Evolutionary conservation across 2,888 invertebrate species (phyloP), one percentile per base, ranked within the genome.

Genomic region (Dascillus cervinus): DNA sequence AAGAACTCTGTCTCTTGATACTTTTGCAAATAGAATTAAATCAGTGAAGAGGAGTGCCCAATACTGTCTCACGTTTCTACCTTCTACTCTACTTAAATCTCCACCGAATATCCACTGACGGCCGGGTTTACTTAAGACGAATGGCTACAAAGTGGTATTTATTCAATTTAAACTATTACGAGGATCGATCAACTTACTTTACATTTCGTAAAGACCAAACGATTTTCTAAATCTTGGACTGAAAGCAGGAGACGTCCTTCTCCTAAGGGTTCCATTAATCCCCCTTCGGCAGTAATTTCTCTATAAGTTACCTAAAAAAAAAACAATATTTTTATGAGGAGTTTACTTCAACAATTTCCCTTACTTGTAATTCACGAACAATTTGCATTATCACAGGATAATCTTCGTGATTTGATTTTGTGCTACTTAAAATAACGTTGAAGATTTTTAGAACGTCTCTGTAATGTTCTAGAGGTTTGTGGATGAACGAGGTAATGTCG

Each of bases 61-160:
- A 57, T 84, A 87, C 1, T 87, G 84, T 39, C 86, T 75, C 13
- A 86, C 73, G 2, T 82, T 78, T 24, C 88, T 72, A 1, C 88
- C 87, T 65, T 89, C 89, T 2, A 88, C 82, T 41, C 86, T 73
- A 6, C 82, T 81, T 13, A 90, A 65, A 50, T 89, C 88, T 0
- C 89, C 88, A 3, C 88, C 89, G 50, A 89, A 89, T 34, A 90
- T 83, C 89, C 89, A 89, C 62, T 88, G 88, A 28, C 89, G 73
- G 13, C 87, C 87, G 28, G 84, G 80, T 49, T 83, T 80, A 53
- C 82, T 83, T 59, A 90, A 67, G 29, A 83, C 80, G 61, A 90
- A 90, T 29, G 89, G 88, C 75, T 80, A 60, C 5, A 66, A 67
- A 26, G 31, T 34, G 5, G 8, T 11, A 1, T 10, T 24, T 3